phyloP scores from a whole-genome alignment of 1,140 invertebrate species.

The Pemphigus obesinymphae region DNA sequence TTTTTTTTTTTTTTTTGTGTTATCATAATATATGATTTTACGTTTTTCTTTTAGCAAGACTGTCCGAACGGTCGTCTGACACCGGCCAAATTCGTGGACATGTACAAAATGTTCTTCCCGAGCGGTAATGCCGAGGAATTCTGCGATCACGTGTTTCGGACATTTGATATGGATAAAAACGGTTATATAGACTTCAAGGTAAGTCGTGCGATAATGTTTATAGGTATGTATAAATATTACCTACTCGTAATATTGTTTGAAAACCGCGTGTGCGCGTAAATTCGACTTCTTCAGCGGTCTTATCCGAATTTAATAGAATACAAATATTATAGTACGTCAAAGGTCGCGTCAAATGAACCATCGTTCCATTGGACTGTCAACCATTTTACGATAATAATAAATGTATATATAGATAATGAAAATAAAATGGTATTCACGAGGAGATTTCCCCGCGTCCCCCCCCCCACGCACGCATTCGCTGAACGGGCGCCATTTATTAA shows the following conservation, averaged over 20 bases:
- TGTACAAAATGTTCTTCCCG: conserved; percentile 99
- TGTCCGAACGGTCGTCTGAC: conserved; percentile 96
- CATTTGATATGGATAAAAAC: conserved; percentile 99
- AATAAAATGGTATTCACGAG: conserved; percentile 1
- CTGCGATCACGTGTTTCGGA: conserved; percentile 97
- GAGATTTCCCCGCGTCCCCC: neutral
- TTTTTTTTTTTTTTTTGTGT: no score
- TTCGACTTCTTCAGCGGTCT: no score
- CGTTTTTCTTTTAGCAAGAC: conserved; percentile 89
- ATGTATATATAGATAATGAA: no score
- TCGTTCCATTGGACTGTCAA: conserved; percentile 19
- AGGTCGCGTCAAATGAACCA: conserved; percentile 23
- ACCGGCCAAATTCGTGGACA: conserved; percentile 97
- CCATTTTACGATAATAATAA: no score
- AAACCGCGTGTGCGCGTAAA: no score
- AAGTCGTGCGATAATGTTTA: conserved; percentile 48
- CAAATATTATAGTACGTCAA: no score
- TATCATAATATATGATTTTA: no score
- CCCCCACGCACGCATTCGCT: conserved; percentile 42
- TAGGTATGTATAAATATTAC: no score
- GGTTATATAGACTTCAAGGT: conserved; percentile 97
- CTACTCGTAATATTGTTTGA: no score
- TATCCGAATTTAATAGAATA: no score
- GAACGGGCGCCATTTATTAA: neutral
- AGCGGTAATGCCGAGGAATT: conserved; percentile 97